phyloP scores from a whole-genome alignment of 2,113 vertebrate genomes.

The Bubo scandiacus region DNA sequence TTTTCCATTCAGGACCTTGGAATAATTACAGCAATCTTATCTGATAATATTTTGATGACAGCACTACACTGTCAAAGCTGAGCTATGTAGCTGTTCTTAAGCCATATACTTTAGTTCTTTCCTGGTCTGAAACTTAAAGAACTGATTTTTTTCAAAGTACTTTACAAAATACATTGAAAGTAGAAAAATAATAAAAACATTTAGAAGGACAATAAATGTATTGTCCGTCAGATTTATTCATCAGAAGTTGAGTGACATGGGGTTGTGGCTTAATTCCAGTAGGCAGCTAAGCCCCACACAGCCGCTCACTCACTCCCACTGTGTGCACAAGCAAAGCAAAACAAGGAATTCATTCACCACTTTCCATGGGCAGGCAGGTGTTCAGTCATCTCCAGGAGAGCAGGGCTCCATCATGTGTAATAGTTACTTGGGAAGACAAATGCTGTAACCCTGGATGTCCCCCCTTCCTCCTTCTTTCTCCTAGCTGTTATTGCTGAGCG shows the following conservation, averaged over 20 bases:
- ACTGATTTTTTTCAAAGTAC: background rate
- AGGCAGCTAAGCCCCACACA: background rate
- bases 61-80: background rate
- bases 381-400: background rate
- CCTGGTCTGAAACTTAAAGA: background rate
- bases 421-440: background rate
- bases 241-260: background rate
- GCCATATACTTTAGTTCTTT: background rate
- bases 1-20: background rate
- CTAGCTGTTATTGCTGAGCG: background rate
- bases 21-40: background rate
- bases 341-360: background rate
- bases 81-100: background rate
- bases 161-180: background rate
- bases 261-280: background rate
- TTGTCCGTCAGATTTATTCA: background rate
- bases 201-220: background rate
- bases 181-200: background rate
- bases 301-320: background rate
- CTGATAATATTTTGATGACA: background rate
- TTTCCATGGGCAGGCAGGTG: background rate
- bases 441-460: no score
- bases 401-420: accelerated
- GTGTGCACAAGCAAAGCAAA: background rate
- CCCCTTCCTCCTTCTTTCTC: background rate